Conservation (phyloP, 2,888 invertebrate species). For the Sphecodes monilicornis region DNA sequence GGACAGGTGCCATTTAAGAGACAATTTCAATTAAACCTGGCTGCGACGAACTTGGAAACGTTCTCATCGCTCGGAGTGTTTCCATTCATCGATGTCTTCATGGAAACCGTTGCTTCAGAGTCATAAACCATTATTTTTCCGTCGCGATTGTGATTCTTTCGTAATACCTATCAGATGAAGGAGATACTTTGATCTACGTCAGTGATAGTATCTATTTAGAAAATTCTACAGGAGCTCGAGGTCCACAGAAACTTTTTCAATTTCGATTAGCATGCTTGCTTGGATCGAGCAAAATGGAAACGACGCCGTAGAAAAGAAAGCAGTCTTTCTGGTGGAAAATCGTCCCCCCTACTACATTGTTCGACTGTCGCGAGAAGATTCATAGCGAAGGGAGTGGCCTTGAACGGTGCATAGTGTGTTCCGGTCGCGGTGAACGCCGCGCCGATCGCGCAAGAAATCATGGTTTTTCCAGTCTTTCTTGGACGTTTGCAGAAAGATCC, state of each 20-base stretch:
- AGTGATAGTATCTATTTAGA: not conserved
- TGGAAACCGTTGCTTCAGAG: not conserved
- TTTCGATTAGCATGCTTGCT: not conserved
- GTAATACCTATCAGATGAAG: not conserved
- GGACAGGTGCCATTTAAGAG: not conserved
- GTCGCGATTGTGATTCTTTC: not conserved
- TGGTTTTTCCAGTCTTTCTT: not conserved
- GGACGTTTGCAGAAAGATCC: not conserved
- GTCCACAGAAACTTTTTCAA: not conserved
- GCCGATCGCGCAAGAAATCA: not conserved
- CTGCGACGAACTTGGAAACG: not conserved
- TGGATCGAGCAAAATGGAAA: not conserved
- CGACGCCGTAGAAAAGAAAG: not conserved
- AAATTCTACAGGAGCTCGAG: not conserved
- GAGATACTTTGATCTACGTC: not conserved
- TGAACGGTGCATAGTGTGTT: not conserved
- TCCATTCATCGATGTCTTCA: not conserved
- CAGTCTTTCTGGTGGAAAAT: not conserved
- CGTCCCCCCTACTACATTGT: not conserved
- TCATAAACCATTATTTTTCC: not conserved
- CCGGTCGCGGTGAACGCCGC: not conserved
- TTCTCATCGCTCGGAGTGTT: not conserved
- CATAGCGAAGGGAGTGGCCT: not conserved
- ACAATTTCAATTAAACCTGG: not conserved
- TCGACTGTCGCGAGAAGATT: not conserved